Evolutionary conservation across 2,888 invertebrate species (phyloP).

Genomic region (Phanerotoma sp.): DNA sequence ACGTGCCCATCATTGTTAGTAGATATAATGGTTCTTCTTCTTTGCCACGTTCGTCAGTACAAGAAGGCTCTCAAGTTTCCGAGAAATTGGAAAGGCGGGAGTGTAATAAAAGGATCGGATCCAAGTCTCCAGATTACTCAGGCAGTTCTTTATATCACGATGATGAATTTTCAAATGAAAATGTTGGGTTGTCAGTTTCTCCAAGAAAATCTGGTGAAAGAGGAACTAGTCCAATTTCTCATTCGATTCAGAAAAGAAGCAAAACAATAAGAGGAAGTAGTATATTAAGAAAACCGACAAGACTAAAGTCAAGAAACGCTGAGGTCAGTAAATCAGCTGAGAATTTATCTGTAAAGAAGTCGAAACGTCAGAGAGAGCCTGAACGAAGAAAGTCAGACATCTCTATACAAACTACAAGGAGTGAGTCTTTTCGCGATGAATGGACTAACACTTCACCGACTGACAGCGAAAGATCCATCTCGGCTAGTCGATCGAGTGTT

Average conservation of each 20-base stretch:
- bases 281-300: constrained; percentile 44
- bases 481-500: constrained; percentile 38
- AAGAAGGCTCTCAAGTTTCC: constrained; percentile 35
- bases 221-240: neutral
- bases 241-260: constrained; percentile 7
- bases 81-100: constrained; percentile 7
- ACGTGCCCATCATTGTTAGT: constrained; percentile 31
- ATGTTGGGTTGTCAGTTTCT: neutral
- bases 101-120: constrained; percentile 24
- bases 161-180: neutral
- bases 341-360: constrained; percentile 35
- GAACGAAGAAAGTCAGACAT: constrained; percentile 51
- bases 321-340: constrained; percentile 51
- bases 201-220: neutral
- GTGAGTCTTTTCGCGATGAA: constrained; percentile 41
- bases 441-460: constrained; percentile 52
- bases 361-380: constrained; percentile 45
- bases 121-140: constrained; percentile 32
- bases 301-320: constrained; percentile 43
- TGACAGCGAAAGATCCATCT: constrained; percentile 39
- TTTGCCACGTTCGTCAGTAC: constrained; percentile 38
- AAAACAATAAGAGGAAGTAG: constrained; percentile 33
- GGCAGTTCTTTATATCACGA: constrained; percentile 3
- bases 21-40: constrained; percentile 39
- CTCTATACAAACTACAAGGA: constrained; percentile 42